These are phyloP conservation scores for Varanus komodoensis DNA, from an alignment of 2,113 vertebrate genomes.

Conservation along the genomic window DNA sequence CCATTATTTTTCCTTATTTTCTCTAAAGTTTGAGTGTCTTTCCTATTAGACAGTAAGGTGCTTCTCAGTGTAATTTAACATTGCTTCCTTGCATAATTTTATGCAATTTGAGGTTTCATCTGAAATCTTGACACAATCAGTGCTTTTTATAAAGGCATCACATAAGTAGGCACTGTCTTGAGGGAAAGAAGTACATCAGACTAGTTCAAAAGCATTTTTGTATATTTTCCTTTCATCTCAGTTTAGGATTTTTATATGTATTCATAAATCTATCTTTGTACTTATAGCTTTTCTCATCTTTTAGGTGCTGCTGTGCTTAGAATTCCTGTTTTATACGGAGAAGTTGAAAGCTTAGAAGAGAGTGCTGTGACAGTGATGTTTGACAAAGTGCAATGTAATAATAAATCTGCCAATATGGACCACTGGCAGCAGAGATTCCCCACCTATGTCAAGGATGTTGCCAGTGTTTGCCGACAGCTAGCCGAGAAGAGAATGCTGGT, in stretches of 20 bases:
- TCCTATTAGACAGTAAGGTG: neutral
- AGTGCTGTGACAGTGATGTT: conserved; percentile 92
- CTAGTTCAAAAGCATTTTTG: neutral
- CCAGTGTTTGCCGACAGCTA: conserved; percentile 88
- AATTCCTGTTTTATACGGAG: conserved; percentile 91
- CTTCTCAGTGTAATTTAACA: neutral
- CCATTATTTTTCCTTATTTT: neutral
- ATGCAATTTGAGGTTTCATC: neutral
- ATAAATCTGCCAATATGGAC: conserved; percentile 89
- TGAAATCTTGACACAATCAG: neutral
- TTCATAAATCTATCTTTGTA: neutral
- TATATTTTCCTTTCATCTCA: neutral
- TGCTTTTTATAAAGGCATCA: neutral
- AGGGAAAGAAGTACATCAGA: neutral
- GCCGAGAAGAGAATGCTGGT: conserved; percentile 90
- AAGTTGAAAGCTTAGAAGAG: conserved; percentile 90
- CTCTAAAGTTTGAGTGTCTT: neutral
- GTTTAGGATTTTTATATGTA: neutral
- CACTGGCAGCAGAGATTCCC: conserved; percentile 93
- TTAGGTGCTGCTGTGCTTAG: conserved; percentile 90
- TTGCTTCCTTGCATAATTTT: neutral
- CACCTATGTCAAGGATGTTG: conserved; percentile 90
- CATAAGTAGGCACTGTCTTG: neutral
- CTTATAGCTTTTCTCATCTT: conserved; percentile 11
- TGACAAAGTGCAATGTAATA: conserved; percentile 88